These are phyloP conservation scores for Benthochromis sp. DNA, from an alignment of 2,113 vertebrate genomes.

Conservation along the genomic window DNA sequence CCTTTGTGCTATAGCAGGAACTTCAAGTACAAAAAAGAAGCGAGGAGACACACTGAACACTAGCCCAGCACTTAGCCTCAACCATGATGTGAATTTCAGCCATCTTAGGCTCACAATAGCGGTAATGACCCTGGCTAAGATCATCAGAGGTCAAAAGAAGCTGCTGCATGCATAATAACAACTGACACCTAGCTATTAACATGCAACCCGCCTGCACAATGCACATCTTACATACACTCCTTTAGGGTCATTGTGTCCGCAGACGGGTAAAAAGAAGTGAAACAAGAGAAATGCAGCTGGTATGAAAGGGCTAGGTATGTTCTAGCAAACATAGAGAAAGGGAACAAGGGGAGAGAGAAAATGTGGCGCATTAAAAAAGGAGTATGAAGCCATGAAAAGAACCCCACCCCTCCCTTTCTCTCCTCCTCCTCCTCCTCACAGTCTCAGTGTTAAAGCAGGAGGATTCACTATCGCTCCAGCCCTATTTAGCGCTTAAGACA, in stretches of 20 bases:
- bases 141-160: slow-evolving; percentile 15
- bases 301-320: slow-evolving; percentile 9
- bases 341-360: not conserved
- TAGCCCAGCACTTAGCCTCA: not conserved
- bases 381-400: slow-evolving; percentile 11
- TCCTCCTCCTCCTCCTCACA: slow-evolving; percentile 2
- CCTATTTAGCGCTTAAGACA: slow-evolving; percentile 24
- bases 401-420: not conserved
- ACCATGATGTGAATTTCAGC: slow-evolving; percentile 18
- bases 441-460: slow-evolving; percentile 18
- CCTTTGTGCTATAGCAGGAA: not conserved
- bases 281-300: not conserved
- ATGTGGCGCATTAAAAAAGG: not conserved
- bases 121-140: not conserved
- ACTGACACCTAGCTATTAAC: not conserved
- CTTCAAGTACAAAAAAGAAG: not conserved
- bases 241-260: not conserved
- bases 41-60: not conserved
- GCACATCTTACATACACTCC: not conserved
- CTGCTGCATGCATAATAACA: not conserved
- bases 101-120: slow-evolving; percentile 20
- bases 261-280: not conserved
- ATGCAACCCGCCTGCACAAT: not conserved
- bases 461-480: slow-evolving; percentile 21
- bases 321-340: not conserved